Evolutionary conservation across 1,140 invertebrate genomes (phyloP).

Genomic region (Drosophila repleta): DNA sequence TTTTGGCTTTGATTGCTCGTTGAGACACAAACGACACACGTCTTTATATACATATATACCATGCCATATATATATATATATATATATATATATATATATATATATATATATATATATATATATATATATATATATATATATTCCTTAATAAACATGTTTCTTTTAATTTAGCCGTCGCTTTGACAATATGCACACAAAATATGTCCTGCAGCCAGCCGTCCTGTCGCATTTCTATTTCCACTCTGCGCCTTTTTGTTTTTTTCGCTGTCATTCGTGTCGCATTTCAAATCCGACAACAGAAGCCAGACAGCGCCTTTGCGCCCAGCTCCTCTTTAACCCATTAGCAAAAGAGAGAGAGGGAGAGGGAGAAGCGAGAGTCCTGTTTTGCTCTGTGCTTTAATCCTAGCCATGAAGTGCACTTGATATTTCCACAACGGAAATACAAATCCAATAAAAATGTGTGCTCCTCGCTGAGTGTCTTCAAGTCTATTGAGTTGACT

Average conservation of each 20-base stretch:
- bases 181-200: conserved; percentile 33
- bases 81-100: background rate
- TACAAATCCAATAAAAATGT: conserved; percentile 14
- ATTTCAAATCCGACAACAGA: conserved; percentile 43
- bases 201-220: conserved; percentile 69
- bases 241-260: no score
- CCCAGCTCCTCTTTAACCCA: conserved; percentile 28
- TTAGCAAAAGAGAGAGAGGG: conserved; percentile 9
- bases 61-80: background rate
- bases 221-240: no score
- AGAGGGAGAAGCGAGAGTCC: no score
- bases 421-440: conserved; percentile 7
- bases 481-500: background rate
- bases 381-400: conserved; percentile 9
- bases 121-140: background rate
- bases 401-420: conserved; percentile 17
- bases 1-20: conserved; percentile 40
- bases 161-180: conserved; percentile 11
- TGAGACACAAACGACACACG: conserved; percentile 26
- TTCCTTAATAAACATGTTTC: conserved; percentile 6
- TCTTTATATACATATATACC: background rate
- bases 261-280: conserved; percentile 46
- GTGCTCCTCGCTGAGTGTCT: conserved; percentile 1
- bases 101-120: conserved; percentile 3
- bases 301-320: conserved; percentile 13